A percentile compares a stretch with the other conserved stretches of the same genome.
Evolutionary conservation across 2,797 vertebrate species (phyloP).

Genomic region (Cossypha niveicapilla): DNA sequence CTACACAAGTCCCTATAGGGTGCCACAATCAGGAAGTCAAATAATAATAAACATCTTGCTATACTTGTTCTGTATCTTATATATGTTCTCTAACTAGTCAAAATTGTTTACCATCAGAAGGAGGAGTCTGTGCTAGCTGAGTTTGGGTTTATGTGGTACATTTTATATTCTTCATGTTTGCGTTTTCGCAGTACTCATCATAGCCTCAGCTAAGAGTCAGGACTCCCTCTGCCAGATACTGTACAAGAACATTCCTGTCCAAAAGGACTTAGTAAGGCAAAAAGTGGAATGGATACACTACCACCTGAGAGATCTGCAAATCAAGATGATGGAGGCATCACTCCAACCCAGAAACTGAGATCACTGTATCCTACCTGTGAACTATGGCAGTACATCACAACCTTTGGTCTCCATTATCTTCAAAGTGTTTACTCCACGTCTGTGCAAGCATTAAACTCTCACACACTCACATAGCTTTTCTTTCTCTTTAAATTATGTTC

Average conservation of each 20-base stretch:
- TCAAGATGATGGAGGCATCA: neutral
- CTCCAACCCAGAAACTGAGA: neutral
- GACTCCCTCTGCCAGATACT: neutral
- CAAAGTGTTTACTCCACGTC: neutral
- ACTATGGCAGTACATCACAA: neutral
- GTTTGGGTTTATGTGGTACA: neutral
- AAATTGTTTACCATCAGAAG: neutral
- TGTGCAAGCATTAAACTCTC: neutral
- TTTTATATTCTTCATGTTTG: neutral
- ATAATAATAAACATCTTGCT: neutral
- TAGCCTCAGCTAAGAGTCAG: neutral
- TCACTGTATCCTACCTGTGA: neutral
- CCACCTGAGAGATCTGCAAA: neutral
- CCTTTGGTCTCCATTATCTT: neutral
- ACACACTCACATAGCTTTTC: neutral
- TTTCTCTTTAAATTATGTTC: neutral
- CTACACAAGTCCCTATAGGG: neutral
- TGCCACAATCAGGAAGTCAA: neutral
- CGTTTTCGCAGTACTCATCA: neutral
- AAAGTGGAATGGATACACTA: neutral
- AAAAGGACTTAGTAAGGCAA: neutral
- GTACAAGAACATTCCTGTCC: neutral
- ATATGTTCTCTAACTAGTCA: neutral
- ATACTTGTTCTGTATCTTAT: neutral
- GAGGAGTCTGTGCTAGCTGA: neutral